These are phyloP conservation scores for Muschampia plurimacula DNA, from an alignment of 2,888 invertebrate species.

Conservation along the genomic window DNA sequence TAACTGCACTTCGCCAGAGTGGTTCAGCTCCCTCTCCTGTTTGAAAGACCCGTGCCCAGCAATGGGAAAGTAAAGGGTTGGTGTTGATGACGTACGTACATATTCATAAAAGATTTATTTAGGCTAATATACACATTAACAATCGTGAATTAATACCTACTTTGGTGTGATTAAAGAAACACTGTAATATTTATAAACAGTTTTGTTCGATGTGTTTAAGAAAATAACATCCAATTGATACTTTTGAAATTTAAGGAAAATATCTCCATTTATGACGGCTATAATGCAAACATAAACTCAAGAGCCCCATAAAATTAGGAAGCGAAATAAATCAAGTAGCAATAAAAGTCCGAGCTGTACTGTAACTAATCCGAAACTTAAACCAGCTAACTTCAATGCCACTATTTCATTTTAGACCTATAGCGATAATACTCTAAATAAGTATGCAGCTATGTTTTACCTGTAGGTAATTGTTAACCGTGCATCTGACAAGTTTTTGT, in stretches of 20 bases:
- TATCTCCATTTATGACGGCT: slow-evolving; percentile 16
- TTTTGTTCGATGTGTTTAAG: neutral
- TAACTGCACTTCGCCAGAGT: too few relatives aligned
- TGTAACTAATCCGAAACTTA: slow-evolving; percentile 16
- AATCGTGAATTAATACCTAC: too few relatives aligned
- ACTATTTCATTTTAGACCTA: slow-evolving; percentile 7
- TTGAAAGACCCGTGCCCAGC: too few relatives aligned
- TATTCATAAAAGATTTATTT: too few relatives aligned
- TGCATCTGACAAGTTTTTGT: too few relatives aligned
- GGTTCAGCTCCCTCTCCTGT: too few relatives aligned
- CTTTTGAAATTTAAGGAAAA: slow-evolving; percentile 10
- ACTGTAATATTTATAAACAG: neutral
- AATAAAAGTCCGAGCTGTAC: slow-evolving; percentile 17
- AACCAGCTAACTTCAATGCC: neutral
- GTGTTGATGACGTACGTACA: too few relatives aligned
- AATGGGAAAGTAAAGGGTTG: too few relatives aligned
- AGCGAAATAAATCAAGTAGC: slow-evolving; percentile 25
- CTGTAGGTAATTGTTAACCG: neutral
- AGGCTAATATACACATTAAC: too few relatives aligned
- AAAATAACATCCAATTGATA: slow-evolving; percentile 1
- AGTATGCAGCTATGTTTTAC: neutral
- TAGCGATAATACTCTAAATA: neutral
- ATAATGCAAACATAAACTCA: slow-evolving; percentile 22
- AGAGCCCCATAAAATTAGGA: slow-evolving; percentile 23
- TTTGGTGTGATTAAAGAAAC: too few relatives aligned